Base-by-base conservation (phyloP, 2,888 invertebrate genomes). In the Scrobipalpa costella region DNA sequence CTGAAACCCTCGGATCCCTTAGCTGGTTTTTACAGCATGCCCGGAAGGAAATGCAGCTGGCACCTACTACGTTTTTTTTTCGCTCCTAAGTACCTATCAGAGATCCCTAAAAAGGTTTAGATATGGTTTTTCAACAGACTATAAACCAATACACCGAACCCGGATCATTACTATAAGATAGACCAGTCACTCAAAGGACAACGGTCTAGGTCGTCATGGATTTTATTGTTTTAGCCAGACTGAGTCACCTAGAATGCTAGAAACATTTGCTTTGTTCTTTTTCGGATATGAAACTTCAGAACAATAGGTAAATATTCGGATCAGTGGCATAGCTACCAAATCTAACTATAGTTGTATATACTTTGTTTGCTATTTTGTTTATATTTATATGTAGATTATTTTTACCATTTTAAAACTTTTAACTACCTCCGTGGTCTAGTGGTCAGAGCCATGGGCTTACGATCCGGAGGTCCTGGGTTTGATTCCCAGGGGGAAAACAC, bases 181-280 rank as follows among this genome's bases (percentile, higher is more conserved):
- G 27, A 27, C 27, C 27, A 27, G 27, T n/a, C 1, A 44, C 11
- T 3, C 11, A 50, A 52, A 52, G 50, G 50, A 52, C 50, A 52
- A 52, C 27, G 50, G 5, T 52, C 50, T 52, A 52, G 50, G 50
- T 52, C 50, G 50, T 52, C 50, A 52, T 21, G 50, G 13, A 15
- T 52, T 27, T 52, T 7, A 52, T 52, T 52, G 50, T 52, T 52
- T 21, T 27, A 44, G 27, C 6, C 50, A 52, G 50, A 52, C 50
- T 21, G 50, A 21, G 44, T 44, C 44, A 44, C 44, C 44, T 44
- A 44, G 44, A 44, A 44, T 44, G 44, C 44, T 44, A 44, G 44
- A 44, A 44, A 44, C 6, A 15, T 44, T 44, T 5, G 13, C n/a
- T n/a, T 44, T 44, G 44, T 44, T 44, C n/a, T n/a, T n/a, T 44